A percentile compares a stretch with the other conserved stretches of the same genome.
Evolutionary conservation across 2,888 invertebrate species (phyloP).

Genomic region (Mechanitis messenoides): DNA sequence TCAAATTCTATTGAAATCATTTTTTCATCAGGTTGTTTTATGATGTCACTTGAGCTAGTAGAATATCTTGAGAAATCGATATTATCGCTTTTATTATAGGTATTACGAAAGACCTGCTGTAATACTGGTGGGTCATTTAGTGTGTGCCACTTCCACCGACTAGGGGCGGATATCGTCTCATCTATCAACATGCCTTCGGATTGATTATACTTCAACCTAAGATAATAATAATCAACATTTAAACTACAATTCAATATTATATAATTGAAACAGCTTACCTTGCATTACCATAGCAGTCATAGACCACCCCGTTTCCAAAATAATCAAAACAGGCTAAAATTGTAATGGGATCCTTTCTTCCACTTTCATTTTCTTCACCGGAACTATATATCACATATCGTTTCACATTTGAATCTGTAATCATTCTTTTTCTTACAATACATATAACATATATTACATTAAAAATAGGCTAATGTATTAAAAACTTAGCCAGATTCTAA

Average conservation of each 20-base stretch:
- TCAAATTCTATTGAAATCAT: conserved; percentile 46
- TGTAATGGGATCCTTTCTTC: conserved; percentile 29
- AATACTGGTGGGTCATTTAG: conserved; percentile 52
- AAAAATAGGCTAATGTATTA: neutral
- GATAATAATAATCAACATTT: neutral
- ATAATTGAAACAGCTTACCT: conserved; percentile 36
- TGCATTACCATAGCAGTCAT: conserved; percentile 43
- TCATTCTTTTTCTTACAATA: conserved; percentile 4
- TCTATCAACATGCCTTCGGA: conserved; percentile 48
- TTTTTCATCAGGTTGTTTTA: conserved; percentile 21
- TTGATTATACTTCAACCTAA: conserved; percentile 56
- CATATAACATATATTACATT: no score
- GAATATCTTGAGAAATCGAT: neutral
- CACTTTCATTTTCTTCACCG: conserved; percentile 29
- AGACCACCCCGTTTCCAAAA: conserved; percentile 50
- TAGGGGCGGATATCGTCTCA: conserved; percentile 39
- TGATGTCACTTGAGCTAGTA: neutral
- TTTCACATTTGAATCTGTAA: conserved; percentile 35
- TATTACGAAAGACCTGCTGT: conserved; percentile 38
- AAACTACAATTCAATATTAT: neutral
- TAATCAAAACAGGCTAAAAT: conserved; percentile 47
- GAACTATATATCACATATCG: conserved; percentile 45
- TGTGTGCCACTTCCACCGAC: conserved; percentile 53
- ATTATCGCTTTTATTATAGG: conserved; percentile 10
- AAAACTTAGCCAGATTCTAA: no score